Evolutionary conservation across 2,113 vertebrate species (phyloP).

Genomic region (Upupa epops): DNA sequence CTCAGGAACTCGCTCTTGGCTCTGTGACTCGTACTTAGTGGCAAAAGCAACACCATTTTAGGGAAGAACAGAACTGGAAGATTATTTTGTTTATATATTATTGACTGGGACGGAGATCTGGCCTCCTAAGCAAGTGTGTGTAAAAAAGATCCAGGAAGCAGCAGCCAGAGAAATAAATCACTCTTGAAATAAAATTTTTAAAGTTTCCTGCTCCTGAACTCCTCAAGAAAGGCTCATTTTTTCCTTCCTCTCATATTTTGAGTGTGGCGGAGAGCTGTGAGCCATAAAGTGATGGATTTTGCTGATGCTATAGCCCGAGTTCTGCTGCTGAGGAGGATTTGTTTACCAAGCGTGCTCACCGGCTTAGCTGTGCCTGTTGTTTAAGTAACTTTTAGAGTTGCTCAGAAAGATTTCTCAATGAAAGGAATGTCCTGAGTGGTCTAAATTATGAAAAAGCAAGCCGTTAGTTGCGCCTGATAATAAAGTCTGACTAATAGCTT

Average conservation of each 20-base stretch:
- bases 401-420: neutral
- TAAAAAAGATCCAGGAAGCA: conserved; percentile 4
- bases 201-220: conserved; percentile 42
- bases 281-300: neutral
- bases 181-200: conserved; percentile 34
- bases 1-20: neutral
- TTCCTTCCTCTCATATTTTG: conserved; percentile 10
- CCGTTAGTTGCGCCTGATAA: conserved; percentile 60
- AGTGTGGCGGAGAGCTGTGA: neutral
- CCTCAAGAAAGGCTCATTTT: conserved; percentile 19
- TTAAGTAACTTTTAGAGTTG: conserved; percentile 8
- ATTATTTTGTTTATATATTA: neutral
- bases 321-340: neutral
- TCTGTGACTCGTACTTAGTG: neutral
- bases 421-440: neutral
- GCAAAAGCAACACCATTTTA: conserved; percentile 40
- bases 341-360: neutral
- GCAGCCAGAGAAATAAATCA: conserved; percentile 45
- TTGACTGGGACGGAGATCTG: neutral
- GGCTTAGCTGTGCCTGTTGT: neutral
- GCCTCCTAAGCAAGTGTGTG: conserved; percentile 7
- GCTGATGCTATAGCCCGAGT: fast-evolving
- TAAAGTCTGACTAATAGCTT: conserved; percentile 73
- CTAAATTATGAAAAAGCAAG: conserved; percentile 6
- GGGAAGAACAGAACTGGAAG: neutral